Conservation (phyloP, 2,113 vertebrate species). For the cattle (Bos taurus) region DNA sequence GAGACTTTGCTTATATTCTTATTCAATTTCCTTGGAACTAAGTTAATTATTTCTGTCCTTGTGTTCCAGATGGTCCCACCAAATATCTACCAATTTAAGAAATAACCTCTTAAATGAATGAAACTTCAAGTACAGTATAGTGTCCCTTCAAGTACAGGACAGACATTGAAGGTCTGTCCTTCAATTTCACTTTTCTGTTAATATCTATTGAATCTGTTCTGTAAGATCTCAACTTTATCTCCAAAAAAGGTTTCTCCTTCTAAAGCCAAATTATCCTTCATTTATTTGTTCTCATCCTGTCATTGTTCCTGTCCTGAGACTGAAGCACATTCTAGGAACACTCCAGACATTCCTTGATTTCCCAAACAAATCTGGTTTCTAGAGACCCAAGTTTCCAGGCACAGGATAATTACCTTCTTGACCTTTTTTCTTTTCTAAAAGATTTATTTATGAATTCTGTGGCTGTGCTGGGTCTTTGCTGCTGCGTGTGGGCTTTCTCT, state of each 20-base stretch:
- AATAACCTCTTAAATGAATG: neutral
- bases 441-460: neutral
- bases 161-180: neutral
- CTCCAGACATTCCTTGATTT: neutral
- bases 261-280: neutral
- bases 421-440: neutral
- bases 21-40: neutral
- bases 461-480: neutral
- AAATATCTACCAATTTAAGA: neutral
- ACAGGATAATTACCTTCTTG: neutral
- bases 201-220: neutral
- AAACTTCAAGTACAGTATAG: neutral
- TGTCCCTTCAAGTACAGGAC: neutral
- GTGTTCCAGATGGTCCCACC: neutral
- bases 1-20: neutral
- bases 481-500: fast-evolving
- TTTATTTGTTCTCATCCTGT: neutral
- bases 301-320: neutral
- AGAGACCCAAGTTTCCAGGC: neutral
- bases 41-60: neutral
- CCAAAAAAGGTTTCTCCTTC: neutral
- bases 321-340: neutral
- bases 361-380: neutral
- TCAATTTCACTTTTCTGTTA: neutral
- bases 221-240: neutral